Conservation (phyloP, 2,797 vertebrate species). For the Rhinatrema bivittatum region DNA sequence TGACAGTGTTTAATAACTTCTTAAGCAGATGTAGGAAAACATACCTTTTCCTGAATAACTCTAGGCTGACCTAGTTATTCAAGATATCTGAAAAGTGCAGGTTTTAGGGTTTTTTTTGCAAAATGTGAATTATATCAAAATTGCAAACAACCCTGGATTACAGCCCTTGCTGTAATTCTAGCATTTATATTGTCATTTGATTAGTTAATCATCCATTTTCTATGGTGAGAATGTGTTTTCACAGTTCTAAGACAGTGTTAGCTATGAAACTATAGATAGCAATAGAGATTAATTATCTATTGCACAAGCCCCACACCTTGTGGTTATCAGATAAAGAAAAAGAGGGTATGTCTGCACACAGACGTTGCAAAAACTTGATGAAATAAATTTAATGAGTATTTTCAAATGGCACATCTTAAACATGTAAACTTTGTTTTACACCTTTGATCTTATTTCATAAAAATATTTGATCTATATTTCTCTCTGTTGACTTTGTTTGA, state of each 20-base stretch:
- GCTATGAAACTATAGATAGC: constrained; percentile 73
- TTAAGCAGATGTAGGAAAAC: too few relatives aligned
- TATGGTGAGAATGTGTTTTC: constrained; percentile 68
- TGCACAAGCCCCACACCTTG: constrained; percentile 55
- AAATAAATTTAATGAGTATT: constrained; percentile 47
- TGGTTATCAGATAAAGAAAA: constrained; percentile 53
- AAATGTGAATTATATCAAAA: constrained; percentile 23
- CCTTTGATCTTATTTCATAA: constrained; percentile 45
- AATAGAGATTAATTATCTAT: constrained; percentile 70
- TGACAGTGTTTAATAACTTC: too few relatives aligned
- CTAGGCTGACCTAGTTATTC: too few relatives aligned
- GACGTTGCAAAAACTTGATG: constrained; percentile 51
- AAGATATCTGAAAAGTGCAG: constrained; percentile 15
- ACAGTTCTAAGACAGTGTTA: constrained; percentile 65
- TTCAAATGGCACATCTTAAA: constrained; percentile 34
- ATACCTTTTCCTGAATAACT: too few relatives aligned
- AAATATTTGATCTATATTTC: constrained; percentile 28
- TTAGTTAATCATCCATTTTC: constrained; percentile 64
- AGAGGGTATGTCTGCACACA: constrained; percentile 46
- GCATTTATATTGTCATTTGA: constrained; percentile 65
- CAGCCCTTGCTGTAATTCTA: constrained; percentile 51
- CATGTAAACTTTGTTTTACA: constrained; percentile 26
- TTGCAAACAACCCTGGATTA: constrained; percentile 38
- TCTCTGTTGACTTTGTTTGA: not conserved
- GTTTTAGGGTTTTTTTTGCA: constrained; percentile 24